A percentile compares a stretch with the other conserved stretches of the same genome.
These are phyloP conservation scores for Brassicogethes aeneus DNA, from an alignment of 2,888 invertebrate genomes.

Conservation along the genomic window DNA sequence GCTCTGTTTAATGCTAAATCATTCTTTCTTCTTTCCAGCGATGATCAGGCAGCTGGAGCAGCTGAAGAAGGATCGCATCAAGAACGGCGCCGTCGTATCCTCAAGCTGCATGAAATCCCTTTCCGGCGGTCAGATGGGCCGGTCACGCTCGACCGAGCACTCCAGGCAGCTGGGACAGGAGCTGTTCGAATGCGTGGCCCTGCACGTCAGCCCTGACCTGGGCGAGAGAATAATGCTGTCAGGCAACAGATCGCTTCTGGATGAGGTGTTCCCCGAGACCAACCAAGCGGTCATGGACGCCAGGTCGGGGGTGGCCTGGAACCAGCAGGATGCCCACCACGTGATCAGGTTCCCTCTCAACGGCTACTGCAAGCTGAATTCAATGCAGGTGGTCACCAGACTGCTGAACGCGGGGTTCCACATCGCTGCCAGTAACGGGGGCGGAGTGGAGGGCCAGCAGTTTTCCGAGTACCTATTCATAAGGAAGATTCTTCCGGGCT, in stretches of 20 bases:
- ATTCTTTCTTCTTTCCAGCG: too few species aligned
- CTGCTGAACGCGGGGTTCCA: constrained; percentile 70
- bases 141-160: constrained; percentile 22
- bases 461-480: constrained; percentile 83
- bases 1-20: too few species aligned
- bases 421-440: constrained; percentile 75
- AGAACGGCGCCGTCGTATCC: constrained; percentile 41
- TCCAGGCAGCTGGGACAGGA: constrained; percentile 31
- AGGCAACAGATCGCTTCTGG: constrained; percentile 66
- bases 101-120: constrained; percentile 15
- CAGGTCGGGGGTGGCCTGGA: constrained; percentile 68
- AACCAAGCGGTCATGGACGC: constrained; percentile 73
- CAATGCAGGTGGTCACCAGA: constrained; percentile 78
- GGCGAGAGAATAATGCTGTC: constrained; percentile 76
- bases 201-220: constrained; percentile 72
- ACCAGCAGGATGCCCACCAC: constrained; percentile 70
- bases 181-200: constrained; percentile 67
- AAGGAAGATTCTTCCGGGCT: constrained; percentile 41
- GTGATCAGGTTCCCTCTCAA: constrained; percentile 80
- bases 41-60: constrained; percentile 66
- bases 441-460: constrained; percentile 82
- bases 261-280: constrained; percentile 69
- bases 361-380: constrained; percentile 83
- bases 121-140: constrained; percentile 17
- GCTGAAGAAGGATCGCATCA: constrained; percentile 59